phyloP scores from a whole-genome alignment of 2,888 invertebrate genomes.

The Neoaliturus tenellus region DNA sequence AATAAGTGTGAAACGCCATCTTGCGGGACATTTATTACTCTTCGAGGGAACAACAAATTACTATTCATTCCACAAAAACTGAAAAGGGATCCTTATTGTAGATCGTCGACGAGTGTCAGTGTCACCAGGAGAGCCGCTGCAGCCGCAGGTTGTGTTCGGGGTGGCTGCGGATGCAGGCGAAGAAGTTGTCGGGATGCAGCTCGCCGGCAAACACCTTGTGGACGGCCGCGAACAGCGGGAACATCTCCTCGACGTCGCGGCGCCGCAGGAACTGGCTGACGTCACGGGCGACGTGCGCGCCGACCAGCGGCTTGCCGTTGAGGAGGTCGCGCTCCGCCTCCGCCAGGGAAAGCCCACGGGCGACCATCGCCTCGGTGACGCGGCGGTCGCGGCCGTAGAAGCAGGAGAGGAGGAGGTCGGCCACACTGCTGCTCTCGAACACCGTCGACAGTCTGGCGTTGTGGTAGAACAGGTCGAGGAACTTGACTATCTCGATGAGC shows the following conservation, averaged over 20 bases:
- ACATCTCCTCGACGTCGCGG: background rate
- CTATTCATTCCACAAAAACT: no score
- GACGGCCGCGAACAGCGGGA: background rate
- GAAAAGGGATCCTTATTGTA: no score
- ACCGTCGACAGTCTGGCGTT: constrained; percentile 77
- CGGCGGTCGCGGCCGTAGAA: constrained; percentile 82
- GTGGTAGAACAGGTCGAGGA: constrained; percentile 76
- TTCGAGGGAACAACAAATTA: no score
- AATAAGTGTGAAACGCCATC: no score
- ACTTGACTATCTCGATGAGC: constrained; percentile 81
- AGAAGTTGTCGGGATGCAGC: background rate
- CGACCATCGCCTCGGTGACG: constrained; percentile 79
- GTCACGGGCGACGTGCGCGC: background rate
- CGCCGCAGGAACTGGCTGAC: background rate
- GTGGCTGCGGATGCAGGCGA: background rate
- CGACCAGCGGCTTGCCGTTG: background rate
- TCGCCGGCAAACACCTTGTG: background rate
- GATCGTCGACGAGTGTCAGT: no score
- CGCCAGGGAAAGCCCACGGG: constrained; percentile 72
- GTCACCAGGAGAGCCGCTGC: background rate
- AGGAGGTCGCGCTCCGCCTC: background rate
- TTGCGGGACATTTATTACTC: no score
- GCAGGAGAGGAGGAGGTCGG: constrained; percentile 78
- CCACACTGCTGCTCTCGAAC: constrained; percentile 83
- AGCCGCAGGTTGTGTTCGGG: background rate